These are phyloP conservation scores for Polyploca ridens DNA, from an alignment of 2,888 invertebrate species.

Conservation along the genomic window DNA sequence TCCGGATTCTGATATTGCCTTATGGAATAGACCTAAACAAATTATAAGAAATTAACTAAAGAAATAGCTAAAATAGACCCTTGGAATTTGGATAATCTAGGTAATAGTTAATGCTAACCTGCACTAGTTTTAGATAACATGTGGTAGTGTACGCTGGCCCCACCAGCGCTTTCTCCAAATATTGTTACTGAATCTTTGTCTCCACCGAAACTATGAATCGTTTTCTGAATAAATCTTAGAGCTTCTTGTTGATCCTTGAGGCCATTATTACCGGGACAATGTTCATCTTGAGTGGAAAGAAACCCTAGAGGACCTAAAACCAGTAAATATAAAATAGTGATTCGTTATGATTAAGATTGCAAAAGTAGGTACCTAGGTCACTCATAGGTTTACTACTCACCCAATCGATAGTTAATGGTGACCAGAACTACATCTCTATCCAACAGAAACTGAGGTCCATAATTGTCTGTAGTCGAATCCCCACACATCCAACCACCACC, in stretches of 20 bases:
- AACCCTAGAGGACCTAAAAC: slow-evolving; percentile 86
- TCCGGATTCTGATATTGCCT: slow-evolving; percentile 90
- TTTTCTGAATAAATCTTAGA: slow-evolving; percentile 85
- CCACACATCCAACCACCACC: slow-evolving; percentile 92
- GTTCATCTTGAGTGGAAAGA: slow-evolving; percentile 86
- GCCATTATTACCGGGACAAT: slow-evolving; percentile 87
- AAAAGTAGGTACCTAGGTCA: no score
- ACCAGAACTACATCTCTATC: slow-evolving; percentile 89
- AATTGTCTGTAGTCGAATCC: slow-evolving; percentile 86
- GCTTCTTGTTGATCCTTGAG: slow-evolving; percentile 87
- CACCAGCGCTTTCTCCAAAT: slow-evolving; percentile 89
- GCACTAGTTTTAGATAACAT: slow-evolving; percentile 86
- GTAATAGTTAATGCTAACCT: slow-evolving; percentile 56
- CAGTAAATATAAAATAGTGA: neutral
- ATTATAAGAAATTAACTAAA: no score
- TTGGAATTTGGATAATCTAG: neutral
- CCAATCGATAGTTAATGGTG: slow-evolving; percentile 88
- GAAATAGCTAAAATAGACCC: slow-evolving; percentile 14
- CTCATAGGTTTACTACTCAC: slow-evolving; percentile 46
- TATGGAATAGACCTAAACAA: slow-evolving; percentile 87
- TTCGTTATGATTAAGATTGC: neutral
- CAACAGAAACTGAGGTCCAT: slow-evolving; percentile 88
- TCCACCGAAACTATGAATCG: slow-evolving; percentile 86
- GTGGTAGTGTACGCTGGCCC: slow-evolving; percentile 87
- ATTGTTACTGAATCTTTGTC: slow-evolving; percentile 86